Base-by-base conservation (phyloP, 2,113 vertebrate genomes). In the Mastomys coucha region DNA sequence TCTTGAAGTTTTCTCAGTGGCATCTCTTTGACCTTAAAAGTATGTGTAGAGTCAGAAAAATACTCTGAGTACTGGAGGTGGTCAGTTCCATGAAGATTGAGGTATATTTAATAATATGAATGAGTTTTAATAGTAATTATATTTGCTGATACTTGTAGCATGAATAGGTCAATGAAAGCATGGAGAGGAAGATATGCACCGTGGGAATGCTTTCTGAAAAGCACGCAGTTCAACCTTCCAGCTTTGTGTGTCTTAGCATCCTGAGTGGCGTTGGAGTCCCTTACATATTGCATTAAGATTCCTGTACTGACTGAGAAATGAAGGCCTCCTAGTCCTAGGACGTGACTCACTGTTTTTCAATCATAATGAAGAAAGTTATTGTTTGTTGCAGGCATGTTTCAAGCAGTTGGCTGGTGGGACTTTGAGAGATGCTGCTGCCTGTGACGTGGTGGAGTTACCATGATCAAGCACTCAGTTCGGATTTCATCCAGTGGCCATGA, bases 311-410 rank as follows among this genome's bases (percentile, higher is more conserved):
- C 92, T 94, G 96, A 93, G 26, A 60, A 33, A 19, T 70, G 0
- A 58, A 10, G 92, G 33, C 53, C 89, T 96, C 58, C 56, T 94
- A 0, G 12, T 85, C 72, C 22, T 85, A 91, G 63, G 49, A 90
- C 0, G 58, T 53, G 4, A 31, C 36, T 96, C 31, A 92, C n/a
- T 91, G 58, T 92, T 91, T 98, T 97, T 97, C 91, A 89, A 86
- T 96, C 96, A 97, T 97, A 98, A 95, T 93, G 5, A 94, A 96
- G 89, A 60, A 95, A 94, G 96, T 49, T 94, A 14, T 97, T 95
- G 6, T 98, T 96, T 98, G 85, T 98, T 98, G 20, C 97, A 99
- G 98, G 92, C 97, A 96, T 5, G 0, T 97, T 98, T 98, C 96
- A 96, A 98, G 84, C 69, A 94, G 72, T 93, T 93, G 95, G 88